These are phyloP conservation scores for silkworm (Bombyx mori) DNA, from an alignment of 1,140 invertebrate species.

Conservation along the genomic window ASM3026992v2 NC_085122.1:784001-784500, in stretches of 20 bases:
- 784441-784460: no score
- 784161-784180: conserved; percentile 50
- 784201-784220: conserved; percentile 87
- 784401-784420: no score
- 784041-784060: conserved; percentile 43
- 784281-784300: conserved; percentile 91
- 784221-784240: conserved; percentile 81
- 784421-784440: no score
- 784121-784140: conserved; percentile 51
- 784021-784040: conserved; percentile 40
- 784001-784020: conserved; percentile 60
- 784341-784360: conserved; percentile 98
- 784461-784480: no score
- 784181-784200: conserved; percentile 57
- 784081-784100: conserved; percentile 44
- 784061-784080: conserved; percentile 53
- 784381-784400: conserved; percentile 8
- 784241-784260: conserved; percentile 73
- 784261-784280: conserved; percentile 76
- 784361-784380: conserved; percentile 90
- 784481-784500: no score
- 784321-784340: conserved; percentile 97
- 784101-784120: conserved; percentile 24
- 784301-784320: conserved; percentile 96
- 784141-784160: conserved; percentile 58